Percentiles rank a stretch among this genome's conserved stretches.
Evolutionary conservation across 2,113 vertebrate genomes (phyloP).

Genomic region (Bubo bubo): DNA sequence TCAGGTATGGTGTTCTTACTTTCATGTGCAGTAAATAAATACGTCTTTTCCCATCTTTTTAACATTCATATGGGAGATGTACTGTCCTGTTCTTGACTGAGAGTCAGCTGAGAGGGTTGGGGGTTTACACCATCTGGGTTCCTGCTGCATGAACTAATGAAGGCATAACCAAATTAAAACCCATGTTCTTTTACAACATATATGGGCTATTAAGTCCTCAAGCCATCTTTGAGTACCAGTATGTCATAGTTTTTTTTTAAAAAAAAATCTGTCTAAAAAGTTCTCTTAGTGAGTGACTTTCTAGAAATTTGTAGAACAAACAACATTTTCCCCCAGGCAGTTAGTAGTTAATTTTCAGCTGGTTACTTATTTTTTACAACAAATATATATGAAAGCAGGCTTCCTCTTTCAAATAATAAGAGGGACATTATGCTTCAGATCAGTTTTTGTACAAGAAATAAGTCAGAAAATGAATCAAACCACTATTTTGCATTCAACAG

Average conservation of each 20-base stretch:
- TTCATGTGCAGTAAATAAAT: neutral
- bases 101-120: neutral
- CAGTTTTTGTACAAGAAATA: neutral
- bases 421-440: neutral
- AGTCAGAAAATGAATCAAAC: constrained; percentile 25
- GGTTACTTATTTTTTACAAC: neutral
- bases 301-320: neutral
- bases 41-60: accelerated
- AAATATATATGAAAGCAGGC: neutral
- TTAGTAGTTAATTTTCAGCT: constrained; percentile 7
- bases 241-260: neutral
- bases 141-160: neutral
- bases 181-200: neutral
- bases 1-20: neutral
- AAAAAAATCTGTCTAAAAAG: neutral
- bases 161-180: neutral
- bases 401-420: neutral
- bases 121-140: neutral
- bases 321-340: neutral
- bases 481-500: constrained; percentile 5
- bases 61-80: accelerated
- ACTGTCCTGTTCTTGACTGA: neutral
- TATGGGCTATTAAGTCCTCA: neutral
- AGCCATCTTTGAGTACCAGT: neutral
- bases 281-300: neutral